Conservation (phyloP, 2,113 vertebrate species). For the Chaetodon trifascialis region DNA sequence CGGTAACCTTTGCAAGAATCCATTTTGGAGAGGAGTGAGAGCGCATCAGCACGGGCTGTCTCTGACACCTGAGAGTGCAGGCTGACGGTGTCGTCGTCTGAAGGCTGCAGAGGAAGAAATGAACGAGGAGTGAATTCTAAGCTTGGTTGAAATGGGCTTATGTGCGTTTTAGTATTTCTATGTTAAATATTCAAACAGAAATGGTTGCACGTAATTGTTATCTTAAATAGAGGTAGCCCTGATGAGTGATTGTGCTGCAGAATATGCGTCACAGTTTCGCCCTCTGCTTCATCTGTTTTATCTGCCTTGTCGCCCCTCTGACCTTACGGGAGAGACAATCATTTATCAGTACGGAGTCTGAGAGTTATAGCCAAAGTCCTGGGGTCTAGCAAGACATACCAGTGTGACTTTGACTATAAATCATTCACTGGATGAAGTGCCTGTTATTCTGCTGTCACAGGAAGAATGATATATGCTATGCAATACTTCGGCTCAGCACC, state of each 20-base stretch:
- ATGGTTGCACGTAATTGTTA: neutral
- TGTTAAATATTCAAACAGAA: neutral
- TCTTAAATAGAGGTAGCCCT: neutral
- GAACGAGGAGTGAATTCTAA: neutral
- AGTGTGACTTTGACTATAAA: neutral
- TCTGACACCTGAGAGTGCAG: slow-evolving; percentile 98
- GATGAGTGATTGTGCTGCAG: neutral
- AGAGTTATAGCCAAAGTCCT: neutral
- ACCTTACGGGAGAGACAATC: neutral
- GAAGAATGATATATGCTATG: neutral
- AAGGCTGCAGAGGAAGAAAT: slow-evolving; percentile 86
- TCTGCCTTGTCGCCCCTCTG: neutral
- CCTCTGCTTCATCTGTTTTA: neutral
- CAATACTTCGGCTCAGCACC: neutral
- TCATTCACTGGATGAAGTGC: neutral
- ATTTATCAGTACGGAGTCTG: neutral
- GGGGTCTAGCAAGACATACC: neutral
- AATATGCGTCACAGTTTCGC: neutral
- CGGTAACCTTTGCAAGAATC: slow-evolving; percentile 93
- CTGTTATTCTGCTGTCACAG: neutral
- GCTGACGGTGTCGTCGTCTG: slow-evolving; percentile 97
- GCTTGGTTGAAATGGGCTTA: neutral
- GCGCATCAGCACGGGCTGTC: slow-evolving; percentile 91
- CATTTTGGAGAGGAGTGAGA: slow-evolving; percentile 88
- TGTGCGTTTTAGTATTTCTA: neutral